Evolutionary conservation across 2,797 vertebrate species (phyloP).

Genomic region (Rachycentron canadum): DNA sequence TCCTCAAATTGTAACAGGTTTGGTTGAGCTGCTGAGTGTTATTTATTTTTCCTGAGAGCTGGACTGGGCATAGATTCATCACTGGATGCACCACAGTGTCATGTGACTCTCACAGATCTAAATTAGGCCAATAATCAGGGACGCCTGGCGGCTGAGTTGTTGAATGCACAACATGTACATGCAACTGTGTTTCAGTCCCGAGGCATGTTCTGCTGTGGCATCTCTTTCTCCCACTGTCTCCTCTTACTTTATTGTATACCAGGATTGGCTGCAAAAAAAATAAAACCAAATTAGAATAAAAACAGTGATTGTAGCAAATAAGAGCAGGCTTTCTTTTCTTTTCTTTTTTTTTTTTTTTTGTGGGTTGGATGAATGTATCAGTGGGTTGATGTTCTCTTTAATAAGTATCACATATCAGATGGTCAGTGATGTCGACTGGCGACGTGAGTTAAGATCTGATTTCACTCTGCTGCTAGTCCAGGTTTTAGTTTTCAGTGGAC

Average conservation of each 20-base stretch:
- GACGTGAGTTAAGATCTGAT: slow-evolving; percentile 17
- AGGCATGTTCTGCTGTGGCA: slow-evolving; percentile 54
- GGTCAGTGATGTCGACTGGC: slow-evolving; percentile 15
- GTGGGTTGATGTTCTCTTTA: neutral
- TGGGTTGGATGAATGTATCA: neutral
- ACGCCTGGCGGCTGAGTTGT: slow-evolving; percentile 71
- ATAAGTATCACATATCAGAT: slow-evolving; percentile 20
- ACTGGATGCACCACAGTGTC: slow-evolving; percentile 45
- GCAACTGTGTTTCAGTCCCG: slow-evolving; percentile 45
- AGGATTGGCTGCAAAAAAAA: neutral
- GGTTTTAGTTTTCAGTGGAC: neutral
- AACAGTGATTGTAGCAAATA: neutral
- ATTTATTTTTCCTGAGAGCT: neutral
- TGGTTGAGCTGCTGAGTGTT: slow-evolving; percentile 14
- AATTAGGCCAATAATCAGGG: slow-evolving; percentile 77
- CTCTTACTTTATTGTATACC: neutral
- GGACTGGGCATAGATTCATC: slow-evolving; percentile 58
- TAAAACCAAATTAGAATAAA: neutral
- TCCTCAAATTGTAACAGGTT: slow-evolving; percentile 30
- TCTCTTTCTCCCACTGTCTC: slow-evolving; percentile 30
- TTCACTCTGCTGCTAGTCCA: slow-evolving; percentile 11
- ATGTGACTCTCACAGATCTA: slow-evolving; percentile 70
- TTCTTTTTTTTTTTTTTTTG: no score
- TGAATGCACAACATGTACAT: slow-evolving; percentile 68
- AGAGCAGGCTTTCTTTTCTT: neutral